phyloP scores from a whole-genome alignment of 2,797 vertebrate species.

The Syncerus caffer region DNA sequence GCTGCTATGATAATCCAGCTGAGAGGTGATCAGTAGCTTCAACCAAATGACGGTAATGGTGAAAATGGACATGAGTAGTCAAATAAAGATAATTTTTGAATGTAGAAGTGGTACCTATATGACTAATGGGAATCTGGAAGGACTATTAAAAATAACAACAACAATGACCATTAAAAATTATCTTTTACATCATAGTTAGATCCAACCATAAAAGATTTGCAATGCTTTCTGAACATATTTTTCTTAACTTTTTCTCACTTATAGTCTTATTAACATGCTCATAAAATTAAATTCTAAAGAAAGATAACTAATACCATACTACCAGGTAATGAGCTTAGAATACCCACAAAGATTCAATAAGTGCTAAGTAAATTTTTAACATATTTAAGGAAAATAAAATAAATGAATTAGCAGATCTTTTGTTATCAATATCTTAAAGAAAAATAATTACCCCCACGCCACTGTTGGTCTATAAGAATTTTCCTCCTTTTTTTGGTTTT shows the following conservation, averaged over 20 bases:
- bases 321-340: constrained; percentile 21
- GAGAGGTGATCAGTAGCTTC: background rate
- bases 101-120: background rate
- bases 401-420: constrained; percentile 2
- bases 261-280: constrained; percentile 21
- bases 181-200: constrained; percentile 13
- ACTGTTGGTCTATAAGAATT: background rate
- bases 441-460: background rate
- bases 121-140: background rate
- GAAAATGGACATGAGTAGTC: background rate
- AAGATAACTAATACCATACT: constrained; percentile 18
- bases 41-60: background rate
- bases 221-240: background rate
- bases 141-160: background rate
- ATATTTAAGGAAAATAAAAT: constrained; percentile 33
- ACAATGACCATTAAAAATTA: constrained; percentile 36
- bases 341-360: constrained; percentile 44
- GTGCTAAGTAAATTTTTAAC: background rate
- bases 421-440: background rate
- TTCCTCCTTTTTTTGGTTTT: background rate
- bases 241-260: background rate
- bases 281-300: constrained; percentile 31
- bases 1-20: background rate
- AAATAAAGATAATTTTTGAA: background rate
- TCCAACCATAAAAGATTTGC: background rate